phyloP scores from a whole-genome alignment of 2,113 vertebrate species.

The Arothron firmamentum region DNA sequence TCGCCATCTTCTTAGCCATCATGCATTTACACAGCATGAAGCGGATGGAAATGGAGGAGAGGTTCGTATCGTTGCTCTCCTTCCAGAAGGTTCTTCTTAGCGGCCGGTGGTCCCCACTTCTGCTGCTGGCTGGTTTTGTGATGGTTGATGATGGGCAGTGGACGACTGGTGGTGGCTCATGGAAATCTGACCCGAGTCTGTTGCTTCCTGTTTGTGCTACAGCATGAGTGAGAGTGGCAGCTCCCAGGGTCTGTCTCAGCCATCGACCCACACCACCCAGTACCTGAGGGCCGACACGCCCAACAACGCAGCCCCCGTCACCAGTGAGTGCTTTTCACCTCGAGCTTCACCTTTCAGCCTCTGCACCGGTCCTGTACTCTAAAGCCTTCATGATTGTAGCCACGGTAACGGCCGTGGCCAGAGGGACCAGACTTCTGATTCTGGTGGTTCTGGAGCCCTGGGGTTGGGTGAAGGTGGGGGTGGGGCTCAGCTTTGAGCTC shows the following conservation, averaged over 20 bases:
- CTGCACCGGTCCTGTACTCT: constrained; percentile 18
- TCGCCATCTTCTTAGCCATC: constrained; percentile 96
- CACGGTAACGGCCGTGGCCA: no score
- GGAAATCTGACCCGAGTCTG: background rate
- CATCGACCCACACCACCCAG: constrained; percentile 97
- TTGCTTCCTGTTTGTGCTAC: constrained; percentile 46
- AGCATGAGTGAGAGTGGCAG: constrained; percentile 96
- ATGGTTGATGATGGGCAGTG: no score
- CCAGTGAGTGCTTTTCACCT: constrained; percentile 85
- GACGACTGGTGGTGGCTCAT: no score
- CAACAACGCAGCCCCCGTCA: constrained; percentile 93
- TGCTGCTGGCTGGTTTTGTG: no score
- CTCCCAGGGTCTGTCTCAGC: constrained; percentile 95
- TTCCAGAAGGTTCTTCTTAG: background rate
- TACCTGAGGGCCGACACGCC: constrained; percentile 97
- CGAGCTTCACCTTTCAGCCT: background rate
- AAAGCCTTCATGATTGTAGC: constrained; percentile 11
- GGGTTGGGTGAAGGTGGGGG: no score
- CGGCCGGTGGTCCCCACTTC: background rate
- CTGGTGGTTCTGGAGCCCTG: no score
- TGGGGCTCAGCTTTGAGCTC: no score
- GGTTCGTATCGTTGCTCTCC: constrained; percentile 68
- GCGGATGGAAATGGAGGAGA: constrained; percentile 95
- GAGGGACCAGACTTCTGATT: no score
- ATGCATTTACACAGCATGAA: constrained; percentile 99